Evolutionary conservation across 2,888 invertebrate genomes (phyloP).

Genomic region (Lasioglossum zephyrum): DNA sequence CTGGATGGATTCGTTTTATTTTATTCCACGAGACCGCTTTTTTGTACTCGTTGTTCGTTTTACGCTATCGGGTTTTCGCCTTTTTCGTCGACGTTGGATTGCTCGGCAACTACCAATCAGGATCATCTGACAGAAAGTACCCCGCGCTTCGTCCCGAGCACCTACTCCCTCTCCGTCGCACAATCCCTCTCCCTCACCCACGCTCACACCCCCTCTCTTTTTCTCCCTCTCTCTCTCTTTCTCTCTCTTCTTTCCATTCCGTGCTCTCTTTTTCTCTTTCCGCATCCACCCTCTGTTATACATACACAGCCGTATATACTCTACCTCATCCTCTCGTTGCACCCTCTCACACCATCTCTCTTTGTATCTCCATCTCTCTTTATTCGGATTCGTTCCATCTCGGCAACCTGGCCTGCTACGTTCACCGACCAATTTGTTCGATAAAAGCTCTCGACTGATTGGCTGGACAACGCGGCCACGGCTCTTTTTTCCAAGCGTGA

Average conservation of each 20-base stretch:
- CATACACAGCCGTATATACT: slow-evolving; percentile 31
- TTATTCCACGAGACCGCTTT: slow-evolving; percentile 68
- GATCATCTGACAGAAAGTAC: slow-evolving; percentile 82
- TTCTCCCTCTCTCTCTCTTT: slow-evolving; percentile 5
- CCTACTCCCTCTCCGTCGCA: slow-evolving; percentile 38
- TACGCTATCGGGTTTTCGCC: slow-evolving; percentile 70
- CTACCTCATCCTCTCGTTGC: slow-evolving; percentile 35
- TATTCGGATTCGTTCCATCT: slow-evolving; percentile 60
- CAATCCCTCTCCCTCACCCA: slow-evolving; percentile 49
- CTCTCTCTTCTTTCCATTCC: slow-evolving; percentile 32
- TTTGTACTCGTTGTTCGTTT: slow-evolving; percentile 71
- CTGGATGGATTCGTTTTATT: slow-evolving; percentile 66
- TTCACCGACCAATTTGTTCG: slow-evolving; percentile 82
- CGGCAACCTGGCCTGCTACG: slow-evolving; percentile 70
- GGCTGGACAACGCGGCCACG: slow-evolving; percentile 79
- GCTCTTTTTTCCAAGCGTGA: slow-evolving; percentile 75
- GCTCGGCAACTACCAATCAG: slow-evolving; percentile 84
- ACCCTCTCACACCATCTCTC: slow-evolving; percentile 28
- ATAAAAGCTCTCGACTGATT: slow-evolving; percentile 82
- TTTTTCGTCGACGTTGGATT: slow-evolving; percentile 77
- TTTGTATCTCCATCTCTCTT: slow-evolving; percentile 48
- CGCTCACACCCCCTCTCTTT: slow-evolving; percentile 9
- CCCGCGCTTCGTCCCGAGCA: slow-evolving; percentile 69
- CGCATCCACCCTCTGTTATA: slow-evolving; percentile 15
- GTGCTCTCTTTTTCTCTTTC: slow-evolving; percentile 27